Percentiles rank a stretch among this genome's conserved stretches.
phyloP scores from a whole-genome alignment of 1,140 invertebrate species.

The Sinonovacula constricta region DNA sequence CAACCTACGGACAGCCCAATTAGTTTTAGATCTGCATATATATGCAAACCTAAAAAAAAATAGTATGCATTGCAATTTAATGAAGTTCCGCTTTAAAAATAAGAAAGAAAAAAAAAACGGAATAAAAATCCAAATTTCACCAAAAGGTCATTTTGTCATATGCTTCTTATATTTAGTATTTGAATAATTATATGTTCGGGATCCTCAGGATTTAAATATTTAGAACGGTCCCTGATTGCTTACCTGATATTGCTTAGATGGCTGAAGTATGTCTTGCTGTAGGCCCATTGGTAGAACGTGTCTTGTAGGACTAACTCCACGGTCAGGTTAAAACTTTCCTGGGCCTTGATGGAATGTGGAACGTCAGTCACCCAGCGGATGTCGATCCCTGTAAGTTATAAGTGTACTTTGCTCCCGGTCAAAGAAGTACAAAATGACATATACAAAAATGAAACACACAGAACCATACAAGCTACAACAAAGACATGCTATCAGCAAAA shows the following conservation, averaged over 20 bases:
- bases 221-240: too few species aligned
- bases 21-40: too few species aligned
- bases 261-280: conserved; percentile 49
- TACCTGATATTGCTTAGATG: too few species aligned
- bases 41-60: too few species aligned
- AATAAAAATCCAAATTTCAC: not conserved
- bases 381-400: conserved; percentile 65
- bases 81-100: not conserved
- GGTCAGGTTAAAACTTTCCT: conserved; percentile 59
- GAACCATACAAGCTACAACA: too few species aligned
- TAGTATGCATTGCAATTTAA: too few species aligned
- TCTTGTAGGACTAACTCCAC: conserved; percentile 55
- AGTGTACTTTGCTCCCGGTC: too few species aligned
- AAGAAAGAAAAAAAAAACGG: not conserved
- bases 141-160: not conserved
- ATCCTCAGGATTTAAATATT: not conserved
- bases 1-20: too few species aligned
- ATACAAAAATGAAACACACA: too few species aligned
- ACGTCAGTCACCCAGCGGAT: conserved; percentile 62
- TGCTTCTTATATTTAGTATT: not conserved
- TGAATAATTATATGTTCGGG: too few species aligned
- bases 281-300: conserved; percentile 66
- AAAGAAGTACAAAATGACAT: conserved; percentile 3
- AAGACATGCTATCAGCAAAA: too few species aligned
- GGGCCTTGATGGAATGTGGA: conserved; percentile 52